Evolutionary conservation across 2,888 invertebrate species (phyloP), one percentile per base, ranked within the genome.

Genomic region (Brachynemurus nebulosus): DNA sequence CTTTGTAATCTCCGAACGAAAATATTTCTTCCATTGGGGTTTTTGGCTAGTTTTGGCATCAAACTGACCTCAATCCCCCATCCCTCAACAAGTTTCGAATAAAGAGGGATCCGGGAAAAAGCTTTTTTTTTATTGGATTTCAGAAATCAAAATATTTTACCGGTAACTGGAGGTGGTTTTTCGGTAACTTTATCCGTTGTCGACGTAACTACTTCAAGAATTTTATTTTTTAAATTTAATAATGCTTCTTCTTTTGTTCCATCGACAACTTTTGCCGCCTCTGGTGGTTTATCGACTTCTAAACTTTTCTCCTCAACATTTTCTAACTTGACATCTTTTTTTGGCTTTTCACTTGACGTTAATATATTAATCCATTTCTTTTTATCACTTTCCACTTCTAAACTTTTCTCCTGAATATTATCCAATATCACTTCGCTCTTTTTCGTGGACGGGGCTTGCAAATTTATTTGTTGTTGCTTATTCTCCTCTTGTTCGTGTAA

Each of bases 221-320:
- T 55, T 52, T 61, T 61, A 17, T 59, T 59, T 47, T 59, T 61
- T 9, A 59, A 46, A 46, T 55, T 58, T 48, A 58, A 59, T 17
- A 56, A 51, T 12, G 59, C 54, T 47, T 50, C 45, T 17, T 27
- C 38, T 46, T 48, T 16, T 8, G 23, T 23, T 5, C 20, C 21
- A 16, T 45, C 33, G 19, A 12, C 9, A 14, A 20, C 35, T 23
- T 5, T 25, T n/a, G 11, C 16, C 6, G 17, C 19, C 42, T 41
- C 3, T 39, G 40, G 9, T 47, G 44, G 19, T 47, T 35, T 42
- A 23, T 36, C 47, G 17, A 44, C 52, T 45, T 52, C 51, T 39
- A 55, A 52, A 42, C 57, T 59, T 47, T 61, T 57, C 47, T 59
- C 59, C 48, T 59, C 57, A 18, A 59, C 51, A 54, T 58, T 58